Conservation (phyloP, 1,140 invertebrate genomes). For the Atopsyche davidsoni region DNA sequence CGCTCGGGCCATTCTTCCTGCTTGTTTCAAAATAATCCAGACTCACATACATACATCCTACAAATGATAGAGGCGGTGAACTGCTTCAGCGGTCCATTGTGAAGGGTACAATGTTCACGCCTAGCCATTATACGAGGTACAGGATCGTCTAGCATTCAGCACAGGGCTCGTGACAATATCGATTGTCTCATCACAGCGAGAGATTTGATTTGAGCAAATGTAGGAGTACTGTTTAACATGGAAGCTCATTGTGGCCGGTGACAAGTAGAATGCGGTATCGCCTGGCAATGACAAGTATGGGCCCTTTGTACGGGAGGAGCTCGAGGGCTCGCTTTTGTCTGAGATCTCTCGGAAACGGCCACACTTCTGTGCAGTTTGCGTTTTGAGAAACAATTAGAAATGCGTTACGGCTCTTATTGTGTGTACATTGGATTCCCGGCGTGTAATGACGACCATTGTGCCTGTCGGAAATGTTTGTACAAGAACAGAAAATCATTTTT, state of each 20-base stretch:
- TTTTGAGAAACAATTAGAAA: constrained; percentile 25
- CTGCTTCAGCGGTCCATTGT: background rate
- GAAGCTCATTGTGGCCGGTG: constrained; percentile 18
- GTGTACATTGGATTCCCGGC: constrained; percentile 26
- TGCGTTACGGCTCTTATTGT: constrained; percentile 29
- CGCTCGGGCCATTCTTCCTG: too few relatives aligned
- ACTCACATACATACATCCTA: too few relatives aligned
- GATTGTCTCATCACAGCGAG: constrained; percentile 29
- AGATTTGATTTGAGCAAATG: constrained; percentile 27
- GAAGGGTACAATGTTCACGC: background rate
- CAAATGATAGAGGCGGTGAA: background rate
- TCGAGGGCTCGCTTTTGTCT: constrained; percentile 18
- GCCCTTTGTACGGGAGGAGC: constrained; percentile 1
- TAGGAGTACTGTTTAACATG: constrained; percentile 31
- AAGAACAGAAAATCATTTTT: constrained; percentile 25
- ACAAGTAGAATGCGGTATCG: constrained; percentile 14
- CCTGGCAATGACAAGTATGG: constrained; percentile 1
- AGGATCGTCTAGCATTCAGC: background rate
- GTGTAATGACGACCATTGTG: constrained; percentile 29
- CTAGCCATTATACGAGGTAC: background rate
- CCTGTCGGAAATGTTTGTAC: constrained; percentile 26
- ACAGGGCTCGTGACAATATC: constrained; percentile 17
- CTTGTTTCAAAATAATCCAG: too few relatives aligned
- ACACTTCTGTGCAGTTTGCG: constrained; percentile 16
- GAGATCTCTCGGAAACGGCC: constrained; percentile 23